phyloP scores from a whole-genome alignment of 2,113 vertebrate genomes.

The Tachysurus vachellii region DNA sequence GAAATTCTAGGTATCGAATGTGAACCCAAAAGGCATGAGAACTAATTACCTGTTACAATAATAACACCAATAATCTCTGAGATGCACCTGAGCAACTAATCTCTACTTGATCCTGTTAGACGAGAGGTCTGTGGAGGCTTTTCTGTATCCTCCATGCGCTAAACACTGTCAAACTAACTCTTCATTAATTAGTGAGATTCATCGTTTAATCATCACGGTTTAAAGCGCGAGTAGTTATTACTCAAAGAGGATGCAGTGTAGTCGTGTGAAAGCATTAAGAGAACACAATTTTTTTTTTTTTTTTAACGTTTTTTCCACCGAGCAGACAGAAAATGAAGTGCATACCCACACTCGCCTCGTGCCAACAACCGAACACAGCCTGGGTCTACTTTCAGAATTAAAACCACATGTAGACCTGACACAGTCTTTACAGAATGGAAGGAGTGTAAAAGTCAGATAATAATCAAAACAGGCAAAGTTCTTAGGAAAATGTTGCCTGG shows the following conservation, averaged over 20 bases:
- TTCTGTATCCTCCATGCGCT: not conserved
- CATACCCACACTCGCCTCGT: constrained; percentile 12
- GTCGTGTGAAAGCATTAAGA: not conserved
- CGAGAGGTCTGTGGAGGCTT: not conserved
- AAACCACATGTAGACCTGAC: constrained; percentile 46
- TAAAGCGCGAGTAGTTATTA: not conserved
- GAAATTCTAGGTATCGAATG: not conserved
- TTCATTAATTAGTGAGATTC: not conserved
- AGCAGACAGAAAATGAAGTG: constrained; percentile 1
- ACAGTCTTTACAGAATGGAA: not conserved
- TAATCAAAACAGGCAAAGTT: not conserved
- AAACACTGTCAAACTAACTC: not conserved
- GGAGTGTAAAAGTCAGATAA: not conserved
- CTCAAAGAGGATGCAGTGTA: not conserved
- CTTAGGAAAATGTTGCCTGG: not conserved
- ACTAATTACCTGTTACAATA: constrained; percentile 65
- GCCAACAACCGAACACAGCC: constrained; percentile 14
- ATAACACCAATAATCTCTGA: constrained; percentile 64
- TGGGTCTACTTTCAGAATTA: constrained; percentile 11
- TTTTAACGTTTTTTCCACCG: not conserved
- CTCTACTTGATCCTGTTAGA: constrained; percentile 34
- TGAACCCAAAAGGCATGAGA: constrained; percentile 52
- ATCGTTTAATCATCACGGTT: not conserved
- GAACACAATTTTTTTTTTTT: fast-evolving
- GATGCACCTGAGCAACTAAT: constrained; percentile 27